Conservation (phyloP, 2,113 vertebrate genomes). For the Eleginops maclovinus region DNA sequence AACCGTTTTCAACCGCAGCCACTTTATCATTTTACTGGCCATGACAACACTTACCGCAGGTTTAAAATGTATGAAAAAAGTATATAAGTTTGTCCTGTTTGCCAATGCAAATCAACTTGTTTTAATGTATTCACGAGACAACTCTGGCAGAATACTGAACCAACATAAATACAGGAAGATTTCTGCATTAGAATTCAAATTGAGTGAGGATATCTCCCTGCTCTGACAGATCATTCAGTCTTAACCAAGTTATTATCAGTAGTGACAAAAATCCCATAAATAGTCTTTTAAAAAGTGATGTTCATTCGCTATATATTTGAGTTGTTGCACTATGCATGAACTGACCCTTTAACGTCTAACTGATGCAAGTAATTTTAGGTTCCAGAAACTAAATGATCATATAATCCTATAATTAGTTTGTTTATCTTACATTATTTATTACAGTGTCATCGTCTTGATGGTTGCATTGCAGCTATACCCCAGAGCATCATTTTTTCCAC, state of each 20-base stretch:
- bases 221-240: neutral
- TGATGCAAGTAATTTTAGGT: slow-evolving; percentile 21
- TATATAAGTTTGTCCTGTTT: neutral
- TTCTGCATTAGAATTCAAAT: neutral
- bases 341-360: neutral
- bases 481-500: slow-evolving; percentile 46
- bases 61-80: neutral
- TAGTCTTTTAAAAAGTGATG: neutral
- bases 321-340: neutral
- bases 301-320: neutral
- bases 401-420: slow-evolving; percentile 43
- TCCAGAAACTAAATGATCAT: slow-evolving; percentile 23
- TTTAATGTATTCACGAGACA: neutral
- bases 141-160: neutral
- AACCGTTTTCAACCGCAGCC: neutral
- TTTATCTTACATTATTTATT: slow-evolving; percentile 44
- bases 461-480: slow-evolving; percentile 14
- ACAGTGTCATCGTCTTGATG: slow-evolving; percentile 27
- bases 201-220: neutral
- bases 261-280: neutral
- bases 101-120: neutral
- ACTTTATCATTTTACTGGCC: too few relatives aligned
- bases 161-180: neutral
- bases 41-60: too few relatives aligned
- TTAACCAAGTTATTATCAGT: neutral